Base-by-base conservation (phyloP, 1,140 invertebrate genomes). In the Penaeus chinensis region DNA sequence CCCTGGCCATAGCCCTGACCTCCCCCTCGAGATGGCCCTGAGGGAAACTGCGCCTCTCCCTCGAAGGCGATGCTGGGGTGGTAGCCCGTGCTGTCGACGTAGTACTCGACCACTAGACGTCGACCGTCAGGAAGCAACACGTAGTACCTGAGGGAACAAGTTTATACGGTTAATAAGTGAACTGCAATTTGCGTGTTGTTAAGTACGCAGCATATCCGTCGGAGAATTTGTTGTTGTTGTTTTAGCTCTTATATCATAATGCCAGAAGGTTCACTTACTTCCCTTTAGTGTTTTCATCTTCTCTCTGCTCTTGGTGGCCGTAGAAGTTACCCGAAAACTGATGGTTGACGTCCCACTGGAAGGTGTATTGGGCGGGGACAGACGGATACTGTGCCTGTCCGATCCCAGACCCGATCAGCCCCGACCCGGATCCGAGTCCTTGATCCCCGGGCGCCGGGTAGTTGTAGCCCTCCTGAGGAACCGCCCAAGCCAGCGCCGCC, bases 271-370 rank as follows among this genome's bases (percentile, higher is more conserved):
- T 2, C 16, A 84, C 69, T 77, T 42, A 84, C 83, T 54, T 77
- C 22, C 83, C 83, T 27, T 77, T 20, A 32, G 83, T 84, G 83
- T 77, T 77, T 5, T 62, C 69, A 11, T 74, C 83, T n/a, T 84
- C 83, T 32, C 83, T 24, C 83, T 77, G 54, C 20, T 84, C 83
- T 61, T 77, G 83, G 71, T 84, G 83, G 24, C 83, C 83, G 69
- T 61, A 84, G 71, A 62, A 77, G 71, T 84, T 84, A 3, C 83
- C 71, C 22, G 83, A 76, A 20, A 19, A 19, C 13, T 10, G 13
- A 24, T 84, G 60, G 83, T 78, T 78, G 24, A 84, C 71, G 71
- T 84, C 83, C 69, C 69, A 84, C 60, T 84, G 83, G 83, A 84
- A 84, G 83, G 20, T 32, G 61, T 84, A 84, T 24, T 77, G 54